phyloP scores from a whole-genome alignment of 1,140 invertebrate genomes.

The Drosophila novamexicana region DNA sequence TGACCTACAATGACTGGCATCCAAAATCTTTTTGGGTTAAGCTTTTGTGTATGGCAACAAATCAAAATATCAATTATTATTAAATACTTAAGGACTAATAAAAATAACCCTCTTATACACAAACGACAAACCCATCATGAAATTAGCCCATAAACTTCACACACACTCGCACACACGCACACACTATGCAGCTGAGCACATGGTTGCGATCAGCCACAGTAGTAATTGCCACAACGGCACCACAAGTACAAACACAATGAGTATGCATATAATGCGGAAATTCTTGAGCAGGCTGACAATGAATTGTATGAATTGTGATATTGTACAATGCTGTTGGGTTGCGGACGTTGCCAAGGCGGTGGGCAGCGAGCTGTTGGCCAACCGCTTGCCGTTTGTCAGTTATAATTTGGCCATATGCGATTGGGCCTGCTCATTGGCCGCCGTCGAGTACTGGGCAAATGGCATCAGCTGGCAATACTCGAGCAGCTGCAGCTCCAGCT shows the following conservation, averaged over 20 bases:
- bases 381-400: slow-evolving; percentile 72
- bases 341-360: slow-evolving; percentile 5
- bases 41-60: slow-evolving; percentile 30
- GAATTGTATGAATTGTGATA: slow-evolving; percentile 67
- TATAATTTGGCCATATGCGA: slow-evolving; percentile 79
- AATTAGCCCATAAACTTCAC: not conserved
- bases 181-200: slow-evolving; percentile 39
- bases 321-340: slow-evolving; percentile 56
- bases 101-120: not conserved
- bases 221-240: slow-evolving; percentile 61
- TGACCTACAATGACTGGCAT: slow-evolving; percentile 15
- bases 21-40: slow-evolving; percentile 10
- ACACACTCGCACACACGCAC: not conserved
- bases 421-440: slow-evolving; percentile 74
- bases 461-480: slow-evolving; percentile 78
- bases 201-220: slow-evolving; percentile 56
- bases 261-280: slow-evolving; percentile 73
- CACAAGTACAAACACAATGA: slow-evolving; percentile 63
- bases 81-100: slow-evolving; percentile 21
- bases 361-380: slow-evolving; percentile 21
- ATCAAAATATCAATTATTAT: slow-evolving; percentile 32
- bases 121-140: not conserved
- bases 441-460: slow-evolving; percentile 72
- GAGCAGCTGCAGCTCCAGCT: slow-evolving; percentile 65
- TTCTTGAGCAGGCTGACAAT: slow-evolving; percentile 71